Evolutionary conservation across 2,888 invertebrate genomes (phyloP), one percentile per base, ranked within the genome.

Genomic region (Synanthedon andrenaeformis): DNA sequence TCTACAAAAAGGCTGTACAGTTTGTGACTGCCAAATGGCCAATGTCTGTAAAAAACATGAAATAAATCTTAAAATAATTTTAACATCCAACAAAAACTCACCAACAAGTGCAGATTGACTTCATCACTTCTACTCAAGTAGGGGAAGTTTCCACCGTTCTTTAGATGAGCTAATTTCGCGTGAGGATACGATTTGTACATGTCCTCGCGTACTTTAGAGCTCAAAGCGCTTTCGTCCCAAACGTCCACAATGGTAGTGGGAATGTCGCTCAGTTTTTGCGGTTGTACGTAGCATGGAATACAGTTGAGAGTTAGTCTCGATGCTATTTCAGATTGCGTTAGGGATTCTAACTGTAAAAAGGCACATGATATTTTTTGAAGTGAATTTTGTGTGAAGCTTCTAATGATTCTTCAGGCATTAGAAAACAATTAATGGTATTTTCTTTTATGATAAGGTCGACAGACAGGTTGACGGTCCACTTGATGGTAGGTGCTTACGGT

Each of bases 91-190:
- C 35, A 35, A 10, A 57, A 59, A 70, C 75, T 79, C 72, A 96
- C 96, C 90, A 95, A 90, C 71, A 96, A 89, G 88, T 96, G 94
- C 61, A 96, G 87, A 82, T 96, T 96, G 53, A 96, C 95, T 89
- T 97, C 96, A 66, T 93, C 93, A 74, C 93, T 91, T 67, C 95
- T 89, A 74, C 96, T 96, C 57, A 97, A 86, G 72, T 96, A 96
- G 0, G 96, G 96, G 77, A 96, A 96, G 82, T 96, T 96, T 4
- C 96, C 96, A 1, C 96, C 96, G 59, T 90, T 91, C 74, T 97
- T 97, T 51, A 96, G 81, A 77, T 96, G 95, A 1, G 96, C 96
- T 58, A 95, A 75, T 79, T 94, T 95, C 1, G 95, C 96, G 57
- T 92, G 89, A 0, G 96, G 96, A 76, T 96, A 96, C 63, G 93